Conservation (phyloP, 2,113 vertebrate genomes). For the Microcebus tavaratra region DNA sequence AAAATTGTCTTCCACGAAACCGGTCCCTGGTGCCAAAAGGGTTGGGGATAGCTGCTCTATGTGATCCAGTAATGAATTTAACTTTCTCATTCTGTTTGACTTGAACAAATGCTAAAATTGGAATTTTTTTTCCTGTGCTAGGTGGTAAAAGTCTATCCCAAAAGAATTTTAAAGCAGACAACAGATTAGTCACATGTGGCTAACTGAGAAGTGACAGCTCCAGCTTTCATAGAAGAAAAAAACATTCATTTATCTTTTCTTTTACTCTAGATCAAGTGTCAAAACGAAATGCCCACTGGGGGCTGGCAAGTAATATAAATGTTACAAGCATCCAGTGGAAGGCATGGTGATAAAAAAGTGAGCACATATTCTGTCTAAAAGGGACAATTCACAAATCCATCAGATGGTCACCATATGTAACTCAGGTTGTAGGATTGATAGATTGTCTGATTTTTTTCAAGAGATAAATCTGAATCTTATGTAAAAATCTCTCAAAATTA, state of each 20-base stretch:
- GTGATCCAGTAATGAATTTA: neutral
- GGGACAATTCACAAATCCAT: neutral
- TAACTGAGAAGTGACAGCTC: neutral
- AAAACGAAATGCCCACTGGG: neutral
- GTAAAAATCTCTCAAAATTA: neutral
- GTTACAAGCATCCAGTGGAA: neutral
- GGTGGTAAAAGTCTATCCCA: neutral
- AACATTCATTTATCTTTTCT: neutral
- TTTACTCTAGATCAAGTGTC: neutral
- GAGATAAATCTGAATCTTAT: neutral
- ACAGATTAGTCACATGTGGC: neutral
- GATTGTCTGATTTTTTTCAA: neutral
- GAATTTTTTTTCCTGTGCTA: neutral
- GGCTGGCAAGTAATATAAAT: neutral
- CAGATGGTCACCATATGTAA: neutral
- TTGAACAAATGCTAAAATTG: neutral
- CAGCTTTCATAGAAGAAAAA: neutral
- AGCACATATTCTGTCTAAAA: neutral
- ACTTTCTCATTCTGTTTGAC: neutral
- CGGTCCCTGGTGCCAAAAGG: no score
- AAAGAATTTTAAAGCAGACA: constrained; percentile 20
- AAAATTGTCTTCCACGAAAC: no score
- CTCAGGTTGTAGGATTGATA: neutral
- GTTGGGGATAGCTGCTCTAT: neutral
- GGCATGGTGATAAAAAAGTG: neutral